These are phyloP conservation scores for Stichodactyla mertensii DNA, from an alignment of 64 coral and sea anemone species.

Conservation along the genomic window DNA sequence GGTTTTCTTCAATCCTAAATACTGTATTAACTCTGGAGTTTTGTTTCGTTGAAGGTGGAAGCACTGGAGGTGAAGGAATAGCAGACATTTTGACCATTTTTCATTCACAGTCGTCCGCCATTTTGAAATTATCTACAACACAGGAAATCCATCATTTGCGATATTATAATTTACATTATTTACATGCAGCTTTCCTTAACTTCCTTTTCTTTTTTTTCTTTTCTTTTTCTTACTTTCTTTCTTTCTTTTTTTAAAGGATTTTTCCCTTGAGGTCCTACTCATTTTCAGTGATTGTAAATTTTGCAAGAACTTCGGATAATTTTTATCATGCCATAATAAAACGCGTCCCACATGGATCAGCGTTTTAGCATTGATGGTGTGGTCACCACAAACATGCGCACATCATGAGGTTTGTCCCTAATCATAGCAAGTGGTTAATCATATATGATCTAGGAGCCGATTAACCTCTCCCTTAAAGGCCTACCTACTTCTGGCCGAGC, in stretches of 20 bases:
- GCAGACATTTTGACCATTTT: neutral
- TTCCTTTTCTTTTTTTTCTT: neutral
- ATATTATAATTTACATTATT: neutral
- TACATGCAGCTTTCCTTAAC: neutral
- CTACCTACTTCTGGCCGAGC: too few relatives aligned
- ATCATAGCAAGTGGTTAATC: too few relatives aligned
- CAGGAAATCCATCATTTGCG: neutral
- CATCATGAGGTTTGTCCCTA: too few relatives aligned
- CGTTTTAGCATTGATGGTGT: too few relatives aligned
- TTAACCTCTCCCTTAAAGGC: too few relatives aligned
- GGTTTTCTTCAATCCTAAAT: constrained; percentile 1
- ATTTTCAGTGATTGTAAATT: too few relatives aligned
- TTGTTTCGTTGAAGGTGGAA: neutral
- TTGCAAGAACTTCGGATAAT: too few relatives aligned
- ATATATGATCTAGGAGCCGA: too few relatives aligned
- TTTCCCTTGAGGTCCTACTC: too few relatives aligned
- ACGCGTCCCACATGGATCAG: too few relatives aligned
- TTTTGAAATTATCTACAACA: neutral
- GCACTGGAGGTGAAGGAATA: neutral
- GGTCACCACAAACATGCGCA: too few relatives aligned
- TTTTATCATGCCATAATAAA: too few relatives aligned
- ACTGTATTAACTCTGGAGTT: neutral
- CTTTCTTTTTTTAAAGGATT: neutral
- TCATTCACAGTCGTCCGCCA: neutral
- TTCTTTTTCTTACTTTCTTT: neutral